Evolutionary conservation across 2,888 invertebrate genomes (phyloP), one percentile per base, ranked within the genome.

Genomic region (Phyllotreta cruciferae): DNA sequence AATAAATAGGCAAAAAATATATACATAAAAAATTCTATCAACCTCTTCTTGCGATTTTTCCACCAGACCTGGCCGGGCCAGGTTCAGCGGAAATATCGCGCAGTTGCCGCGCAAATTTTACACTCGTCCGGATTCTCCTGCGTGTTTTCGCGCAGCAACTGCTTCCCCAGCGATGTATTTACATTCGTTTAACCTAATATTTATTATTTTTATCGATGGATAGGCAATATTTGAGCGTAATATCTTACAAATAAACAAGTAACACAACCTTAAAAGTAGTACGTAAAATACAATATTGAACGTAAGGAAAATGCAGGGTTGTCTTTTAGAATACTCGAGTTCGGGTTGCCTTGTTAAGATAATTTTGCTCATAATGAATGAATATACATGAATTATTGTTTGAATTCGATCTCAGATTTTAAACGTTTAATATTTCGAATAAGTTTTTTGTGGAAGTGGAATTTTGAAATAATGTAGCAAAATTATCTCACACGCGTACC

Each of bases 81-180:
- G 74, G 72, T 74, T 63, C 66, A 71, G 71, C 69, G 71, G 71
- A 75, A 76, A 72, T 55, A 35, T 37, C 55, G 24, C 41, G 71
- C 75, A 77, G 77, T 77, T 75, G 69, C 72, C 68, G 75, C 76
- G 76, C 75, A 74, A 77, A 74, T 24, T 24, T 24, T 24, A 24
- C 24, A 24, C 4, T 24, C n/a, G n/a, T n/a, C n/a, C n/a, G 63
- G 44, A 7, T 24, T 24, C 1, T 24, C 24, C 24, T 24, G 24
- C 24, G 24, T 1, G 24, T 4, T 24, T 57, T 78, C 77, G 75
- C 76, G 77, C 77, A 77, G 73, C 74, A 74, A 78, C 78, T 78
- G 75, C 68, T 11, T 66, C 61, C 73, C 73, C 73, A 67, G 36
- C 60, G 57, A 54, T 66, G 61, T 57, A 61, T 63, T 61, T 66